These are phyloP conservation scores for Crocuta crocuta DNA, from an alignment of 2,113 vertebrate species.

Conservation along the genomic window DNA sequence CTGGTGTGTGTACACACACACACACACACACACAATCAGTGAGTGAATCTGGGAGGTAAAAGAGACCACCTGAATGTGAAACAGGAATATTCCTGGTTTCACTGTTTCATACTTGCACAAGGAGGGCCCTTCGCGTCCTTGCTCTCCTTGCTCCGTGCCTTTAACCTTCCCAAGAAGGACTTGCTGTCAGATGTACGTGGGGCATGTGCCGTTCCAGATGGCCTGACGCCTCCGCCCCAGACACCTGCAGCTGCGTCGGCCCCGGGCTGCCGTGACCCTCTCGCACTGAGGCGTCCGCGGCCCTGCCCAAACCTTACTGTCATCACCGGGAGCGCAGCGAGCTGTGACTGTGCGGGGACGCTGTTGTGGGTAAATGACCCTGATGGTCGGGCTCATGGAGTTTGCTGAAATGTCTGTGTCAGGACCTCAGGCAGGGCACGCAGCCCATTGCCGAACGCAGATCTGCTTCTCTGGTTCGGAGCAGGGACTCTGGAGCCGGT, in stretches of 20 bases:
- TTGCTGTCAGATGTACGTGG: not conserved
- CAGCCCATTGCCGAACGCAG: not conserved
- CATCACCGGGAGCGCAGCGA: not conserved
- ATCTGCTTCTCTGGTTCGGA: not conserved
- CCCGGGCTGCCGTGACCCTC: rapidly evolving
- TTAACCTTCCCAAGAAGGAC: not conserved
- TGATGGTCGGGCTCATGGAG: not conserved
- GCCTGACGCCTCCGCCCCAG: not conserved
- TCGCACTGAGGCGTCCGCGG: not conserved
- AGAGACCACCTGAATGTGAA: not conserved
- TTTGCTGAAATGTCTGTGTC: not conserved
- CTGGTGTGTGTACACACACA: not conserved
- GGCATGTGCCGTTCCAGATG: rapidly evolving
- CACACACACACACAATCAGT: too few relatives aligned
- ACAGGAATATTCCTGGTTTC: not conserved
- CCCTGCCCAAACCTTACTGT: not conserved
- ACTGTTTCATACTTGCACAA: not conserved
- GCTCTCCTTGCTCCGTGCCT: not conserved
- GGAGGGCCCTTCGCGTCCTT: not conserved
- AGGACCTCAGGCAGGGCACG: too few relatives aligned
- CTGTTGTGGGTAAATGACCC: not conserved
- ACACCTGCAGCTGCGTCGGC: too few relatives aligned
- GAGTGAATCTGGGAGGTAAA: not conserved
- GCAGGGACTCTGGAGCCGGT: not conserved
- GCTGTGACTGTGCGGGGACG: not conserved